Conservation (phyloP, 2,797 vertebrate genomes). For the Melopsittacus undulatus region DNA sequence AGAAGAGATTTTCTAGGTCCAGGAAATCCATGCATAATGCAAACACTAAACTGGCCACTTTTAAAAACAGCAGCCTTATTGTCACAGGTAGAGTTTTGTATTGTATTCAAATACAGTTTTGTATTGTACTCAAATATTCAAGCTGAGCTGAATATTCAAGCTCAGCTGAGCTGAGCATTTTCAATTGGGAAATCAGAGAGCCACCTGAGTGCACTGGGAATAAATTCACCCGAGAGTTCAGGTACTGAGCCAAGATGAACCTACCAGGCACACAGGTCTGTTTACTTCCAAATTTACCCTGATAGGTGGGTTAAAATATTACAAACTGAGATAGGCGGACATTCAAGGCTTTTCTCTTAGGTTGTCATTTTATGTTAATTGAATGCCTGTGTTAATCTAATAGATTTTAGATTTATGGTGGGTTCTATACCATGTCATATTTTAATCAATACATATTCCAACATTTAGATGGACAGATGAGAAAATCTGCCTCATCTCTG, state of each 20-base stretch:
- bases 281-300: not conserved
- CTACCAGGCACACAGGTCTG: not conserved
- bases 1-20: not conserved
- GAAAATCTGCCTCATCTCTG: conserved; percentile 73
- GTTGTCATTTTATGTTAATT: conserved; percentile 81
- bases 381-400: conserved; percentile 81
- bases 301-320: conserved; percentile 52
- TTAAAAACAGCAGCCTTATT: not conserved
- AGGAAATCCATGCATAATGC: not conserved
- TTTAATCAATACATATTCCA: conserved; percentile 80
- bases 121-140: too few relatives aligned
- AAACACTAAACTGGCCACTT: not conserved
- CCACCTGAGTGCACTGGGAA: not conserved
- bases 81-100: not conserved
- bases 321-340: conserved; percentile 23
- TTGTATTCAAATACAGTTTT: too few relatives aligned
- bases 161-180: not conserved
- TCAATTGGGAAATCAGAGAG: not conserved
- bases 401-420: conserved; percentile 81
- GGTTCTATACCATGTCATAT: conserved; percentile 75
- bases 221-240: not conserved
- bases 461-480: conserved; percentile 77
- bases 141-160: too few relatives aligned
- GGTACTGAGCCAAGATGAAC: not conserved
- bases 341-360: conserved; percentile 68